Conservation (phyloP, 2,113 vertebrate species). For the Panthera uncia region DNA sequence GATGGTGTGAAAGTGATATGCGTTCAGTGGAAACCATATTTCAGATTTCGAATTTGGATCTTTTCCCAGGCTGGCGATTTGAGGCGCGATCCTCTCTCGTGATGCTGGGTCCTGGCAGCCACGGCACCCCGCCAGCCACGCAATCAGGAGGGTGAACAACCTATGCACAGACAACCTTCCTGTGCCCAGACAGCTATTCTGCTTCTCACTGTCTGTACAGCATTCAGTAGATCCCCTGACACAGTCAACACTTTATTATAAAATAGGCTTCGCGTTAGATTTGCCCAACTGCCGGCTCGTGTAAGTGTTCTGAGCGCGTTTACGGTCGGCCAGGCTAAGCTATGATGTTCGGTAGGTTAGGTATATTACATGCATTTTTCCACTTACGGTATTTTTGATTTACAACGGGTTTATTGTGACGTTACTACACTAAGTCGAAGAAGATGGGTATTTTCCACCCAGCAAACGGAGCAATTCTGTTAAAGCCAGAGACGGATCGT, state of each 20-base stretch:
- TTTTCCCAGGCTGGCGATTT: background rate
- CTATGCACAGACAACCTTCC: background rate
- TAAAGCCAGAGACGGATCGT: background rate
- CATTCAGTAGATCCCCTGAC: background rate
- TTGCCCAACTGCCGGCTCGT: background rate
- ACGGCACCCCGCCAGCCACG: background rate
- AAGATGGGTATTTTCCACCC: background rate
- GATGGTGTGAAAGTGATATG: background rate
- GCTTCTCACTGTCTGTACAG: background rate
- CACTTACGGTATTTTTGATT: background rate
- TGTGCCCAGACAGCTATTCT: background rate
- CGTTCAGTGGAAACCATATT: background rate
- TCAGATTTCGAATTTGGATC: background rate
- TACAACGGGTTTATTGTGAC: background rate
- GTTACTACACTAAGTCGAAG: background rate
- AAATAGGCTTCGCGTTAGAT: background rate
- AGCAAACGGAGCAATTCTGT: background rate
- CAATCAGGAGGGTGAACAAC: background rate
- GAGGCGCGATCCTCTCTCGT: background rate
- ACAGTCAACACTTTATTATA: background rate
- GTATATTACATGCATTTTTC: background rate
- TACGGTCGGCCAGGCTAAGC: background rate
- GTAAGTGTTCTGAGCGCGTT: background rate
- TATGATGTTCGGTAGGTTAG: background rate
- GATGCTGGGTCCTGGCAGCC: background rate